Evolutionary conservation across 2,113 vertebrate genomes (phyloP).

Genomic region (Fregata magnificens): DNA sequence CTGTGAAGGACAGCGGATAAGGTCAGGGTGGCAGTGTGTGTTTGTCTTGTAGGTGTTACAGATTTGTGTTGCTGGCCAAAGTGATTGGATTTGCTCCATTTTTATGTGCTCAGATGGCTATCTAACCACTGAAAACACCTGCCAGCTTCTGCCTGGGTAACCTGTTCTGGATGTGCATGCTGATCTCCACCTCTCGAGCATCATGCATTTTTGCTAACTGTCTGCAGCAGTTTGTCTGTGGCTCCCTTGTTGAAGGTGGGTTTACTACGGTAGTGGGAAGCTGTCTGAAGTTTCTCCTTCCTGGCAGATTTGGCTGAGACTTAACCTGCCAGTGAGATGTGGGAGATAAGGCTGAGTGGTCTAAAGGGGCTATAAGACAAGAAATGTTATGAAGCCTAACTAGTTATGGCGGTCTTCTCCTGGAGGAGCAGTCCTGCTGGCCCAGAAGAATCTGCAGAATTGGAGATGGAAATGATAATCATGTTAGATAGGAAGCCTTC

Average conservation of each 20-base stretch:
- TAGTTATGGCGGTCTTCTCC: not conserved
- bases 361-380: not conserved
- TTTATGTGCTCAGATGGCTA: not conserved
- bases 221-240: not conserved
- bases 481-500: not conserved
- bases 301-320: not conserved
- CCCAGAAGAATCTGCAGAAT: not conserved
- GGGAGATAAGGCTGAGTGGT: not conserved
- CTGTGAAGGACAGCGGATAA: accelerated
- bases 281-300: not conserved
- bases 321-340: not conserved
- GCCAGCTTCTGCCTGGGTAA: accelerated
- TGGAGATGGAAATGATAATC: not conserved
- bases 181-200: not conserved
- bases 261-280: not conserved
- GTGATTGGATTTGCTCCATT: accelerated
- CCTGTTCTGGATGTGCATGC: no score
- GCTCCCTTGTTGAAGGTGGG: not conserved
- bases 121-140: not conserved
- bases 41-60: not conserved
- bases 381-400: not conserved
- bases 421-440: not conserved
- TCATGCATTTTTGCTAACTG: accelerated
- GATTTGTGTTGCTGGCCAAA: no score
- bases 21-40: accelerated